A percentile compares a stretch with the other conserved stretches of the same genome.
Evolutionary conservation across 2,888 invertebrate species (phyloP).

Genomic region (Nomada ferruginata): DNA sequence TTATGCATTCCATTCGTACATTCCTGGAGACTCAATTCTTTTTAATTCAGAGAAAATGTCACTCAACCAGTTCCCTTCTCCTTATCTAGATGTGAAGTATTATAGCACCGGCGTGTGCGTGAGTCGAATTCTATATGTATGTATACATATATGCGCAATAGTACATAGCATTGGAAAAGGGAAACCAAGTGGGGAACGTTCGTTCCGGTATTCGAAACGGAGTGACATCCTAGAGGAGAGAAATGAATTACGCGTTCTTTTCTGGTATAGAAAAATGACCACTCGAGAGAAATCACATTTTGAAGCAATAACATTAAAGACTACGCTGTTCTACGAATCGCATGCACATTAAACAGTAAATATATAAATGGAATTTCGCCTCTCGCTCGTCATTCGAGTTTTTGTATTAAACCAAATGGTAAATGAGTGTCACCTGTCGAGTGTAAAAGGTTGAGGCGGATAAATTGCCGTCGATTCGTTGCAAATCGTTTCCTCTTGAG

Average conservation of each 20-base stretch:
- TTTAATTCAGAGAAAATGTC: neutral
- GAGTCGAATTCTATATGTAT: constrained; percentile 8
- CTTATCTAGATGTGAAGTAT: constrained; percentile 11
- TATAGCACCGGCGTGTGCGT: constrained; percentile 18
- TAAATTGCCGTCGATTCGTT: constrained; percentile 34
- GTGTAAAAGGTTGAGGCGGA: too few species aligned
- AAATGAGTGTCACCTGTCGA: too few species aligned
- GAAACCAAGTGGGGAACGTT: neutral
- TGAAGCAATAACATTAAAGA: too few species aligned
- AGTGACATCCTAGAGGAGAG: constrained; percentile 18
- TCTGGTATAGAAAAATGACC: too few species aligned
- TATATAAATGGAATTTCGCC: too few species aligned
- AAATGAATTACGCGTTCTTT: constrained; percentile 53
- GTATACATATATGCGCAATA: too few species aligned
- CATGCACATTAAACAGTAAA: too few species aligned
- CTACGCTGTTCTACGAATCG: too few species aligned
- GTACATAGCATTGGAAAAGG: neutral
- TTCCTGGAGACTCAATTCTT: neutral
- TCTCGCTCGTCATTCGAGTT: too few species aligned
- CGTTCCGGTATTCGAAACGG: constrained; percentile 42
- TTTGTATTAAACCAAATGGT: too few species aligned
- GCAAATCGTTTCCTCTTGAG: constrained; percentile 46
- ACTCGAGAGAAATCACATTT: too few species aligned
- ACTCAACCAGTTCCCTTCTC: neutral
- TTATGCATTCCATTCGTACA: neutral